phyloP scores from a whole-genome alignment of 2,113 vertebrate species.

The Pipra filicauda region DNA sequence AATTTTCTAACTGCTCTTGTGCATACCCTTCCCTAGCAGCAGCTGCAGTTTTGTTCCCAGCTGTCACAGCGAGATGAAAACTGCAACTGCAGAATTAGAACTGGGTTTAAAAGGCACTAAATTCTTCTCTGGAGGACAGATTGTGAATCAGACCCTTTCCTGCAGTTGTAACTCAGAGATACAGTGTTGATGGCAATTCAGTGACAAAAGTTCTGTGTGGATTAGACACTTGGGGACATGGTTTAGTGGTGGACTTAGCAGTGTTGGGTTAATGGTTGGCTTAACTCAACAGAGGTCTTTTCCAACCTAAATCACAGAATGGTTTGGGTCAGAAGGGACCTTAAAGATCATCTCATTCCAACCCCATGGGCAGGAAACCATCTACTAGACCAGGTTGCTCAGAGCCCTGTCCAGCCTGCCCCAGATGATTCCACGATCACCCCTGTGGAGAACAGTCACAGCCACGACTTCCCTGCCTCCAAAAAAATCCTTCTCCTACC shows the following conservation, averaged over 20 bases:
- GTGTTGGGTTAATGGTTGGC: too few species aligned
- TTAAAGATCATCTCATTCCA: background rate
- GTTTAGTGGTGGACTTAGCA: background rate
- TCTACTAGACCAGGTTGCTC: background rate
- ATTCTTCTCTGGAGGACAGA: background rate
- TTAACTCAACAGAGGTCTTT: background rate
- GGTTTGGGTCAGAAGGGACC: background rate
- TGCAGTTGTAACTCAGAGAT: background rate
- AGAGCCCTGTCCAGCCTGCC: background rate
- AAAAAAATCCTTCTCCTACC: conserved; percentile 64
- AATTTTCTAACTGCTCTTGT: background rate
- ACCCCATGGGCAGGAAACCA: background rate
- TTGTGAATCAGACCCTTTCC: background rate
- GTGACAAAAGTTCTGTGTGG: background rate
- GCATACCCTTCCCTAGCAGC: background rate
- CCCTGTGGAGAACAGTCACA: background rate
- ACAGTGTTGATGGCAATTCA: accelerated
- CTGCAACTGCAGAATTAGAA: background rate
- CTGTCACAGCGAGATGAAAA: background rate
- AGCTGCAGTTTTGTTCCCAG: background rate
- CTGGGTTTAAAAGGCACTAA: background rate
- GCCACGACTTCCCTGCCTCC: too few species aligned
- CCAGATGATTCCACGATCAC: background rate
- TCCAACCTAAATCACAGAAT: background rate
- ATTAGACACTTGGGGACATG: background rate